A percentile compares a stretch with the other conserved stretches of the same genome.
These are phyloP conservation scores for Psilanteris sp. DNA, from an alignment of 1,140 invertebrate species.

Conservation along the genomic window DNA sequence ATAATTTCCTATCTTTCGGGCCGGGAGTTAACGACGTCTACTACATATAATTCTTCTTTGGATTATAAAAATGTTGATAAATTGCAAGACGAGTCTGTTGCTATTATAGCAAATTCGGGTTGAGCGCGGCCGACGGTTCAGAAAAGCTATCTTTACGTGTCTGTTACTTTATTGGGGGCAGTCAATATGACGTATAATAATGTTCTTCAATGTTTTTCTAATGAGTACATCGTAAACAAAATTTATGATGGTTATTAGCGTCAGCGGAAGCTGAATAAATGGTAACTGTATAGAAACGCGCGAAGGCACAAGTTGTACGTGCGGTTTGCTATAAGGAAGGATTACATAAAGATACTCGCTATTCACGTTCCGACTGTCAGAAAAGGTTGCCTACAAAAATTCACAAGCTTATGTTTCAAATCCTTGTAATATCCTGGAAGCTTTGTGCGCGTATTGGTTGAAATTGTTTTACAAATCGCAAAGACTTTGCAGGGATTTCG, in stretches of 20 bases:
- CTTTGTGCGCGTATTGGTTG: slow-evolving; percentile 49
- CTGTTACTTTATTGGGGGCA: no score
- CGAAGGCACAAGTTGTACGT: slow-evolving; percentile 4
- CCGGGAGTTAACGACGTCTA: no score
- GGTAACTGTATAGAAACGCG: slow-evolving; percentile 34
- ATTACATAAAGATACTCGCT: slow-evolving; percentile 46
- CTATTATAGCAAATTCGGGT: no score
- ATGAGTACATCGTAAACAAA: slow-evolving; percentile 20
- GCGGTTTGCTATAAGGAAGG: slow-evolving; percentile 30
- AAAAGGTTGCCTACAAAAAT: slow-evolving; percentile 44
- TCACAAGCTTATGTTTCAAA: slow-evolving; percentile 50
- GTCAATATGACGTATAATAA: no score
- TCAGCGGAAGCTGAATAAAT: slow-evolving; percentile 31
- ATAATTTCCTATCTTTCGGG: no score
- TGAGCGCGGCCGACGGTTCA: no score
- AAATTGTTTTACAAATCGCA: slow-evolving; percentile 58
- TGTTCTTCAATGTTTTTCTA: not conserved
- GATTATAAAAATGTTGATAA: no score
- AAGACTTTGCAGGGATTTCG: slow-evolving; percentile 40
- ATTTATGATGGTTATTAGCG: slow-evolving; percentile 41
- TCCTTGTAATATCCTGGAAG: slow-evolving; percentile 48
- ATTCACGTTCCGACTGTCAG: slow-evolving; percentile 40
- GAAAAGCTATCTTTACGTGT: no score
- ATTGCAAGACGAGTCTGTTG: no score
- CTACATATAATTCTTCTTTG: no score